Evolutionary conservation across 2,888 invertebrate species (phyloP).

Genomic region (Portevinia maculata): DNA sequence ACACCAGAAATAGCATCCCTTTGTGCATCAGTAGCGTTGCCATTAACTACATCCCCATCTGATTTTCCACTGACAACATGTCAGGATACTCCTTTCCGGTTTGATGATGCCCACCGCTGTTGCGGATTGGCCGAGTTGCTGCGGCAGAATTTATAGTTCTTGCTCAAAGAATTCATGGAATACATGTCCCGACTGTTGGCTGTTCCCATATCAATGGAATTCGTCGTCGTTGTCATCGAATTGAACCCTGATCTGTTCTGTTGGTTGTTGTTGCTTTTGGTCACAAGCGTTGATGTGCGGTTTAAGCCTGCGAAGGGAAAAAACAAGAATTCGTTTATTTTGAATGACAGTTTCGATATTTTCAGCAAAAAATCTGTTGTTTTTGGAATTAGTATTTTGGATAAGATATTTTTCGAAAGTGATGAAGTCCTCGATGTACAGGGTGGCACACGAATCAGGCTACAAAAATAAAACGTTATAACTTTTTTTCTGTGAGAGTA

Average conservation of each 20-base stretch:
- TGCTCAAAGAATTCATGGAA: constrained; percentile 76
- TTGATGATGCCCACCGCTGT: constrained; percentile 75
- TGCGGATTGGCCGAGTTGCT: constrained; percentile 71
- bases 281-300: constrained; percentile 77
- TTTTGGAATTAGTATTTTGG: no score
- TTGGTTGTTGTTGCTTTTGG: constrained; percentile 76
- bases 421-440: no score
- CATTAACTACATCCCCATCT: constrained; percentile 41
- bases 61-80: constrained; percentile 69
- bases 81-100: constrained; percentile 74
- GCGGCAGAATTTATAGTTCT: constrained; percentile 73
- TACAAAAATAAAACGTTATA: no score
- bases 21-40: constrained; percentile 32
- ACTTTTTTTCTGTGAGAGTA: no score
- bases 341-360: no score
- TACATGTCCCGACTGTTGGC: constrained; percentile 68
- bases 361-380: no score
- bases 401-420: no score
- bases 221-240: constrained; percentile 52
- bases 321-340: constrained; percentile 34
- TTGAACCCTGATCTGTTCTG: constrained; percentile 61
- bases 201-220: constrained; percentile 56
- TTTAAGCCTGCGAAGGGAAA: constrained; percentile 76
- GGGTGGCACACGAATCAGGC: no score
- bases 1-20: constrained; percentile 1